Evolutionary conservation across 2,888 invertebrate genomes (phyloP), one percentile per base, ranked within the genome.

Genomic region (Gasteruption jaculator): DNA sequence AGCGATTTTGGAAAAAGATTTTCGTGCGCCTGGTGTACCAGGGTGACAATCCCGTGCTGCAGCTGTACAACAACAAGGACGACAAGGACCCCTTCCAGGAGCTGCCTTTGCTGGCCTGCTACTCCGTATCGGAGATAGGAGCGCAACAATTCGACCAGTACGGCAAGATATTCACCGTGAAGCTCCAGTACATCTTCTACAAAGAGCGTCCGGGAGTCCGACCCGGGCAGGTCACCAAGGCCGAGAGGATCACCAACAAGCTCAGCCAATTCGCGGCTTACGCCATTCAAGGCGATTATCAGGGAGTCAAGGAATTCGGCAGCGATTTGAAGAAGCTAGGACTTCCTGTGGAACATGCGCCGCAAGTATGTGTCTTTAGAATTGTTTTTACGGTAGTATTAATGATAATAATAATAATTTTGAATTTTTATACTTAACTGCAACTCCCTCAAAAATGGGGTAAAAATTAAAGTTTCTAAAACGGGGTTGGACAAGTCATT

Each of bases 121-220:
- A 96, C 73, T 93, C 93, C 2, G 86, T 95, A 31, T 95, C 94
- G 3, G 94, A 93, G 47, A 86, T 93, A 33, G 89, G 87, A 35
- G 91, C 94, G 22, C 99, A 99, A 74, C 97, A 97, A 71, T 97
- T 92, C 68, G 99, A 99, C 73, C 92, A 95, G 71, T 99, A 89
- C 70, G 97, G 97, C 20, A 99, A 99, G 76, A 96, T 99, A 58
- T 97, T 99, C 75, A 99, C 99, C 1, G 83, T 97, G 41, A 97
- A 94, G 71, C 74, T 95, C 53, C 97, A 97, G 71, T 96, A 95
- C 67, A 89, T 97, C 41, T 93, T 96, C 72, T 99, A 99, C 72
- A 94, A 96, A 71, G 99, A 99, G 71, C 79, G 96, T 8, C 95
- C 97, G 0, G 97, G 97, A 2, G 92, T 95, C 12, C 71, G 95